These are phyloP conservation scores for Zosterops japonicus DNA, from an alignment of 2,113 vertebrate genomes.

Conservation along the genomic window DNA sequence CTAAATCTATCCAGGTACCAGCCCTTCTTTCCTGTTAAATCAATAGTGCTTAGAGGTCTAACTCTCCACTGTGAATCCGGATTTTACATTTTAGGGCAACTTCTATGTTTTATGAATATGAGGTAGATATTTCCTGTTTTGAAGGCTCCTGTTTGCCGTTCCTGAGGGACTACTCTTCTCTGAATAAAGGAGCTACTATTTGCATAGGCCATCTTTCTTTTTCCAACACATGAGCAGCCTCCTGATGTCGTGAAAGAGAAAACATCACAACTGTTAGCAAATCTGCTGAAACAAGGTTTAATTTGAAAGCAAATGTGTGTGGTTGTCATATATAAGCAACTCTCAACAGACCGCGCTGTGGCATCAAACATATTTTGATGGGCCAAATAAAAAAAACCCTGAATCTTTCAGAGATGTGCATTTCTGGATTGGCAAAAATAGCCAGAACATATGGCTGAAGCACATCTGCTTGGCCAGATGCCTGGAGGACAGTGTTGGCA, in stretches of 20 bases:
- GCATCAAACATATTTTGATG: neutral
- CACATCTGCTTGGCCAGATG: neutral
- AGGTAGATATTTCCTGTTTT: neutral
- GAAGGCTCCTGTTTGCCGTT: rapidly evolving
- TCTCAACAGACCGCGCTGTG: neutral
- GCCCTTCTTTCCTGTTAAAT: neutral
- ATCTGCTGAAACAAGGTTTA: constrained; percentile 17
- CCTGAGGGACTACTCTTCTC: neutral
- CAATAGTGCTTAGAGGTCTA: neutral
- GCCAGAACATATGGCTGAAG: neutral
- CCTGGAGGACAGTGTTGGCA: neutral
- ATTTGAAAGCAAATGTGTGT: neutral
- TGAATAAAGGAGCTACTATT: neutral
- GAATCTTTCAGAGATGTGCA: neutral
- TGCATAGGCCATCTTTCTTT: constrained; percentile 14
- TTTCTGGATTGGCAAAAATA: neutral
- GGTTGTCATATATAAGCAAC: neutral
- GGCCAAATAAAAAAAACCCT: neutral
- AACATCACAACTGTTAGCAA: constrained; percentile 43
- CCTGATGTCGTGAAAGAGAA: neutral
- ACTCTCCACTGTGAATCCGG: neutral
- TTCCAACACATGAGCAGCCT: constrained; percentile 16
- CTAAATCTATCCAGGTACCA: neutral
- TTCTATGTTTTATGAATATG: constrained; percentile 12
- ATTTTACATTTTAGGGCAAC: neutral